Evolutionary conservation across 1,140 invertebrate species (phyloP).

Genomic region (Sycobia sp.): DNA sequence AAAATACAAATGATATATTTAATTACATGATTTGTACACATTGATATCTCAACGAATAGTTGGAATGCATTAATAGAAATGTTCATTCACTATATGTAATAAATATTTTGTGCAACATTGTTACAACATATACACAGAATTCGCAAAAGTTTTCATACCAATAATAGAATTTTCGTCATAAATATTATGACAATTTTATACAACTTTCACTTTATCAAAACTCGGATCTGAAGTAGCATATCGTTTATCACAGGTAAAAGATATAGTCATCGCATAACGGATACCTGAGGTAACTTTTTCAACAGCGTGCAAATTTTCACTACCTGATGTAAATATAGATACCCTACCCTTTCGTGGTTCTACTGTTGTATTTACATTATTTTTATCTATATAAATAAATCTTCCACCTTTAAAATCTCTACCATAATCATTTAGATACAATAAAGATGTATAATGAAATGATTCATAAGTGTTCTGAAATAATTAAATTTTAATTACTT

Average conservation of each 20-base stretch:
- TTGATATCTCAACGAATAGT: too few relatives aligned
- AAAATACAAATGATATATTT: too few relatives aligned
- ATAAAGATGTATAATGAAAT: slow-evolving; percentile 83
- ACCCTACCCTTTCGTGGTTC: slow-evolving; percentile 80
- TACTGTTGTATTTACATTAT: slow-evolving; percentile 72
- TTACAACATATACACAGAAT: too few relatives aligned
- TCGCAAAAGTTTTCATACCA: too few relatives aligned
- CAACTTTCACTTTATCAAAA: too few relatives aligned
- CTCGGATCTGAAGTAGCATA: slow-evolving; percentile 70
- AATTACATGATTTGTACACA: too few relatives aligned
- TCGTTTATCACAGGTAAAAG: slow-evolving; percentile 81
- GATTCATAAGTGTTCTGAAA: slow-evolving; percentile 81
- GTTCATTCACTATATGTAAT: too few relatives aligned
- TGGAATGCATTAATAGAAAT: too few relatives aligned
- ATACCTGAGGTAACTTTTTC: slow-evolving; percentile 77
- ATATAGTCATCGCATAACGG: slow-evolving; percentile 81
- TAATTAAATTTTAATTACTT: too few relatives aligned
- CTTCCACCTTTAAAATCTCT: slow-evolving; percentile 80
- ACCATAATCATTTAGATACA: slow-evolving; percentile 79
- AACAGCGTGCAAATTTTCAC: slow-evolving; percentile 83
- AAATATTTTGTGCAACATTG: too few relatives aligned
- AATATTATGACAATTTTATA: too few relatives aligned
- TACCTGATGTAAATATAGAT: slow-evolving; percentile 84
- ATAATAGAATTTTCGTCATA: too few relatives aligned
- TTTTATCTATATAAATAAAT: slow-evolving; percentile 80